Evolutionary conservation across 2,888 invertebrate genomes (phyloP).

Genomic region (Melieria picta): DNA sequence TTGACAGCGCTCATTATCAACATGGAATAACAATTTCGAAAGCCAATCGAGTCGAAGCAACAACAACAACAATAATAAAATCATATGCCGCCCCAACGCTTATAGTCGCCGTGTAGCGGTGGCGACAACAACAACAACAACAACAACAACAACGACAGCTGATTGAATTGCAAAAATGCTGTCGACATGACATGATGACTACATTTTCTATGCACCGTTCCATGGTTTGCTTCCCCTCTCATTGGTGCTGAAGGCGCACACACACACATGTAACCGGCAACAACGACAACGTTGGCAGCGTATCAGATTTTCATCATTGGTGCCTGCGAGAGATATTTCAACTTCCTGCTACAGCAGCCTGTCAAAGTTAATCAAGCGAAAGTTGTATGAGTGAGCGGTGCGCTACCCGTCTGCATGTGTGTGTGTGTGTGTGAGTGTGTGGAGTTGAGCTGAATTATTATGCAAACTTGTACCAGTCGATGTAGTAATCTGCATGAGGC

Average conservation of each 20-base stretch:
- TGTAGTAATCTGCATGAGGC: constrained; percentile 41
- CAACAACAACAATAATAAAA: constrained; percentile 1
- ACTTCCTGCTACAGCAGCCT: neutral
- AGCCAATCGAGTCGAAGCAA: neutral
- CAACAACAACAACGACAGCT: constrained; percentile 24
- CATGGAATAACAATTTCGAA: no score
- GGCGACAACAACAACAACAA: constrained; percentile 17
- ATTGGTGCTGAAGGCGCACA: neutral
- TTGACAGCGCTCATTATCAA: no score
- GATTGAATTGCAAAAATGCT: constrained; percentile 30
- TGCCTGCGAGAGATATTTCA: neutral
- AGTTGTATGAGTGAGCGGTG: neutral
- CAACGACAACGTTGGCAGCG: neutral
- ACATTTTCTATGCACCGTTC: constrained; percentile 17
- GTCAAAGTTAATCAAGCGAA: constrained; percentile 14
- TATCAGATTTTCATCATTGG: neutral
- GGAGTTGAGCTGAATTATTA: constrained; percentile 17
- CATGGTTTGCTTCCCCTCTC: neutral
- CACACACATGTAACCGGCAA: no score
- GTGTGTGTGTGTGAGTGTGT: neutral
- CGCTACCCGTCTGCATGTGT: neutral
- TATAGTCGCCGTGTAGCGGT: neutral
- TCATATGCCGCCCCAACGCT: neutral
- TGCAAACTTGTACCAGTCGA: constrained; percentile 18
- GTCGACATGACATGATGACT: constrained; percentile 29